Evolutionary conservation across 2,888 invertebrate genomes (phyloP), one percentile per base, ranked within the genome.

Genomic region (Andrena hattorfiana): DNA sequence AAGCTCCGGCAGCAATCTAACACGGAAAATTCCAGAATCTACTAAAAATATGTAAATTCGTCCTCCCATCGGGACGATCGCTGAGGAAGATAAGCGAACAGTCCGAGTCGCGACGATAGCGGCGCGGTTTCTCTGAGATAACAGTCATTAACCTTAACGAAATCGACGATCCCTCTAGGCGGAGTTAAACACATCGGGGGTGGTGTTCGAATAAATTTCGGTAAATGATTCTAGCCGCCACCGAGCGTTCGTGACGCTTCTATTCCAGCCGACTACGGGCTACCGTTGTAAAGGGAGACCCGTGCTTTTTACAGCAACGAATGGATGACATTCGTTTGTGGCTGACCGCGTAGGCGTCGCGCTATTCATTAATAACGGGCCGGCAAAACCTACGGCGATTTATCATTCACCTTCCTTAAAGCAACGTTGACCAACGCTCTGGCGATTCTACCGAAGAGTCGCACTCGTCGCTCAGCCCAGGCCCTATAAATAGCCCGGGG

Each of bases 81-180:
- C 26, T 32, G 51, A n/a, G 20, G 6, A n/a, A 35, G 81, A 81
- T 81, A 80, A 42, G 51, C 26, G 56, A 73, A 48, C 28, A 28
- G 23, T 23, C 60, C 67, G 35, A 42, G 35, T 63, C 67, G 48
- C 62, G 49, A 60, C 23, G 79, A 72, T 81, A 81, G 56, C 67
- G 13, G 13, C 42, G 26, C 16, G 59, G 56, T 69, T 76, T 32
- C 35, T 10, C 26, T 4, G 3, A 5, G 66, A 67, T 72, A 79
- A 56, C 48, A 2, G 42, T 72, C 72, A 7, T 10, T 54, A 54
- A 16, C 26, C 51, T 28, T 8, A 26, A 35, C 66, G 30, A 5
- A 62, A 35, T 59, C 35, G 28, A 10, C 8, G 28, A 60, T 63
- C 28, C 51, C 49, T 32, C 26, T 10, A 16, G 35, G 8, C 26